Conservation (phyloP, 2,113 vertebrate genomes). For the Pterocles orientalis region DNA sequence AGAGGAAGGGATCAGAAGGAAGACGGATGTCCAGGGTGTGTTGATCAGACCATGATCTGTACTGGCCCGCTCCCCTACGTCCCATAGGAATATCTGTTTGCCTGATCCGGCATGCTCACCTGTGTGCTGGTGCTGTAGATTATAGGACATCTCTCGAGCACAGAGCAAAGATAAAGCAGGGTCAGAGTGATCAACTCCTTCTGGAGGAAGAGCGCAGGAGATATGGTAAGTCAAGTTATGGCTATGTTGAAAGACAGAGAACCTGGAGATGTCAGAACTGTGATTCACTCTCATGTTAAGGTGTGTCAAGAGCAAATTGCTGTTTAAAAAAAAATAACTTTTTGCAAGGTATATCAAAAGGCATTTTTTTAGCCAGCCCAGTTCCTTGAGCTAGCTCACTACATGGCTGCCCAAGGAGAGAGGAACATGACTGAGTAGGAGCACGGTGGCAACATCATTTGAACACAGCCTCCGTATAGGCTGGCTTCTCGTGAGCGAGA, state of each 20-base stretch:
- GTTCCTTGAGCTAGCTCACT: background rate
- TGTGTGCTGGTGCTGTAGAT: background rate
- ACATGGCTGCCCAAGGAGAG: background rate
- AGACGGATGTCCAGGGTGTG: background rate
- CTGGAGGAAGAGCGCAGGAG: background rate
- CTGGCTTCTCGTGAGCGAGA: background rate
- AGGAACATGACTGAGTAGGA: background rate
- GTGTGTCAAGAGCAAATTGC: background rate
- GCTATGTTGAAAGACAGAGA: background rate
- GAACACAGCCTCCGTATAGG: background rate
- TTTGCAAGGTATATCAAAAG: background rate
- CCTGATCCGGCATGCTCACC: background rate
- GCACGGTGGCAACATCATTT: background rate
- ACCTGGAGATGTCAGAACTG: background rate
- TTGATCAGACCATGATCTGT: background rate
- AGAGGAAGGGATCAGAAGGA: background rate
- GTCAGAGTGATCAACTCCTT: background rate
- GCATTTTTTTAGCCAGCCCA: background rate
- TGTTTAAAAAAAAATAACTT: background rate
- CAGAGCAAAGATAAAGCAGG: background rate
- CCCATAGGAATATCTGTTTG: rapidly evolving
- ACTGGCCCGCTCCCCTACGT: rapidly evolving
- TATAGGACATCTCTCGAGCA: background rate
- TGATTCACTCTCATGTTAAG: background rate
- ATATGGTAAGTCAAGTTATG: background rate